These are phyloP conservation scores for Opisthograptis luteolata DNA, from an alignment of 2,888 invertebrate genomes.

Conservation along the genomic window DNA sequence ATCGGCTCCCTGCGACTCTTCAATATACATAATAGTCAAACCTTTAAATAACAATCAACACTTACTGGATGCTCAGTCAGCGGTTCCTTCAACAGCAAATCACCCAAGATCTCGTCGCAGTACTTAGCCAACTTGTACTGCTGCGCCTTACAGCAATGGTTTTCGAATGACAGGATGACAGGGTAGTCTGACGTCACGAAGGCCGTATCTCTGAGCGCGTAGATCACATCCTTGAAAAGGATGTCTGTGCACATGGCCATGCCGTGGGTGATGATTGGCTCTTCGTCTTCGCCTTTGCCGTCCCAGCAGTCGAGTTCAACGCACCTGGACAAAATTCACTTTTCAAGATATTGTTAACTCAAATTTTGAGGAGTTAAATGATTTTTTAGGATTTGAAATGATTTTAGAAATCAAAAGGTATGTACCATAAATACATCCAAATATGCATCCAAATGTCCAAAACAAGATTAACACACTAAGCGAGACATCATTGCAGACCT, in stretches of 20 bases:
- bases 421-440: too few relatives aligned
- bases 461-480: too few relatives aligned
- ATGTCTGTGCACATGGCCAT: slow-evolving; percentile 99
- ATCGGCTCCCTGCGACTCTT: too few relatives aligned
- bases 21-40: too few relatives aligned
- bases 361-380: too few relatives aligned
- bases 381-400: too few relatives aligned
- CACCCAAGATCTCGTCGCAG: slow-evolving; percentile 98
- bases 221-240: slow-evolving; percentile 98
- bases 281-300: slow-evolving; percentile 98
- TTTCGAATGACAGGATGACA: slow-evolving; percentile 98
- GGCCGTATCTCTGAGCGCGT: slow-evolving; percentile 98
- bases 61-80: slow-evolving; percentile 93
- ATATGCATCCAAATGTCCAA: too few relatives aligned
- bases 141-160: slow-evolving; percentile 99
- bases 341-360: too few relatives aligned
- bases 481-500: too few relatives aligned
- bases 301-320: slow-evolving; percentile 99
- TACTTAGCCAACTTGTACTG: slow-evolving; percentile 99
- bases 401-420: too few relatives aligned
- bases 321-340: slow-evolving; percentile 87
- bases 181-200: slow-evolving; percentile 99
- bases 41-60: slow-evolving; percentile 26
- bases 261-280: slow-evolving; percentile 99
- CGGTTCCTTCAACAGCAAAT: slow-evolving; percentile 94